Percentiles rank a stretch among this genome's conserved stretches.
These are phyloP conservation scores for Chaetorhynchus papuensis DNA, from an alignment of 2,113 vertebrate species.

Conservation along the genomic window DNA sequence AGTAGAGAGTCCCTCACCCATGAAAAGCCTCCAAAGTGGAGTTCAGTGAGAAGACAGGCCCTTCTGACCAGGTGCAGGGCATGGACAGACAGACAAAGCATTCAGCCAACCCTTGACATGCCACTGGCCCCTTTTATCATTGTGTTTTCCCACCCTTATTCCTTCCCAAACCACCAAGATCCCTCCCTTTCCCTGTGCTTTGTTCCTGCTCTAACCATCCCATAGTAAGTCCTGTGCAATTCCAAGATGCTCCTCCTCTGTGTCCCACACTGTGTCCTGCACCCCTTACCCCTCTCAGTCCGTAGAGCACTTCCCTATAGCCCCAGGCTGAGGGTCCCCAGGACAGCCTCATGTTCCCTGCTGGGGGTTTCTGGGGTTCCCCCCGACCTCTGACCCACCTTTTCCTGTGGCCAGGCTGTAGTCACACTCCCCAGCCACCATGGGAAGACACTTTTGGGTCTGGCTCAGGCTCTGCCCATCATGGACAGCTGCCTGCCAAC, in stretches of 20 bases:
- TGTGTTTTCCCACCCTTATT: neutral
- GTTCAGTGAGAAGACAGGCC: neutral
- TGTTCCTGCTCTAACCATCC: neutral
- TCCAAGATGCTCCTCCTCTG: neutral
- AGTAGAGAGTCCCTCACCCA: neutral
- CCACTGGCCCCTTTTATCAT: neutral
- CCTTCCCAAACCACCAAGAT: neutral
- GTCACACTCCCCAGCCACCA: neutral
- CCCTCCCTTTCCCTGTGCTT: neutral
- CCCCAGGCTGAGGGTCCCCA: neutral
- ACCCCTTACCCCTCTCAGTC: neutral
- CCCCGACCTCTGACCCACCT: neutral
- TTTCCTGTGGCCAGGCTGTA: neutral
- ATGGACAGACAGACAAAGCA: neutral
- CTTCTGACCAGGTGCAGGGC: neutral
- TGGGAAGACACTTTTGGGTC: neutral
- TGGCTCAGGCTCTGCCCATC: neutral
- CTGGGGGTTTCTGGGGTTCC: neutral
- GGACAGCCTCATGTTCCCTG: neutral
- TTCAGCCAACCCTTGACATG: neutral
- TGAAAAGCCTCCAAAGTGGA: neutral
- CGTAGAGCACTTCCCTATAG: neutral
- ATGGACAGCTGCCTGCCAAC: neutral
- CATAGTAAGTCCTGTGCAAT: neutral
- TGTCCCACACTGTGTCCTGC: neutral